Conservation (phyloP, 2,797 vertebrate species). For the Gallinago stenura region DNA sequence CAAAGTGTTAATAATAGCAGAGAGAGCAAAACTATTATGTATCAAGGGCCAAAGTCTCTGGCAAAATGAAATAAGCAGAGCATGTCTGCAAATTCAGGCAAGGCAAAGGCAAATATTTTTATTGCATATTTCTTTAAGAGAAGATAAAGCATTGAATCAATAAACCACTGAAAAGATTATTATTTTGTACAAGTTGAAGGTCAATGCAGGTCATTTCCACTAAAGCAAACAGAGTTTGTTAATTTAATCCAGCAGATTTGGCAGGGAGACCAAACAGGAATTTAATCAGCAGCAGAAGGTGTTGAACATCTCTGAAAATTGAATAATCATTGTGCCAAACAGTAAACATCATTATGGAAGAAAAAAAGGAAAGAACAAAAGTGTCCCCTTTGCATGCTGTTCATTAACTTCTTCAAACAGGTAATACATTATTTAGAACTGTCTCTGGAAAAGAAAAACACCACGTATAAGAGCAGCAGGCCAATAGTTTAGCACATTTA, state of each 20-base stretch:
- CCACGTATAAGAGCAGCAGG: background rate
- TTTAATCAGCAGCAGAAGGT: constrained; percentile 81
- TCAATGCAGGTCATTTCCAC: constrained; percentile 74
- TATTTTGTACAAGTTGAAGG: constrained; percentile 83
- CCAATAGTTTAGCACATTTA: constrained; percentile 21
- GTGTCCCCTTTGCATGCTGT: constrained; percentile 32
- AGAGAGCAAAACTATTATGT: constrained; percentile 62
- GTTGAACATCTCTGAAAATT: constrained; percentile 77
- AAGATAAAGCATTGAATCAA: constrained; percentile 79
- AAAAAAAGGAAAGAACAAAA: constrained; percentile 47
- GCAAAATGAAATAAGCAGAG: constrained; percentile 66
- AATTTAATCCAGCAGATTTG: constrained; percentile 83
- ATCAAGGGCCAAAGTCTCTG: constrained; percentile 47
- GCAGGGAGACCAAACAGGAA: constrained; percentile 79
- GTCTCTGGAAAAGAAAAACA: constrained; percentile 22
- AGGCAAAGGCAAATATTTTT: constrained; percentile 65
- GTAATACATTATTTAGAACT: constrained; percentile 71
- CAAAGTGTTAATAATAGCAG: constrained; percentile 53
- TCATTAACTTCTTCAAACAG: constrained; percentile 69
- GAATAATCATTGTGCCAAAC: constrained; percentile 75
- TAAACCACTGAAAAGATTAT: constrained; percentile 83
- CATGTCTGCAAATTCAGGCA: constrained; percentile 61
- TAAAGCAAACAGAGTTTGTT: constrained; percentile 79
- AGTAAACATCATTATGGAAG: constrained; percentile 75
- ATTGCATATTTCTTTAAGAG: constrained; percentile 70